Evolutionary conservation across 2,888 invertebrate species (phyloP).

Genomic region (Tubiluchus corallicola): DNA sequence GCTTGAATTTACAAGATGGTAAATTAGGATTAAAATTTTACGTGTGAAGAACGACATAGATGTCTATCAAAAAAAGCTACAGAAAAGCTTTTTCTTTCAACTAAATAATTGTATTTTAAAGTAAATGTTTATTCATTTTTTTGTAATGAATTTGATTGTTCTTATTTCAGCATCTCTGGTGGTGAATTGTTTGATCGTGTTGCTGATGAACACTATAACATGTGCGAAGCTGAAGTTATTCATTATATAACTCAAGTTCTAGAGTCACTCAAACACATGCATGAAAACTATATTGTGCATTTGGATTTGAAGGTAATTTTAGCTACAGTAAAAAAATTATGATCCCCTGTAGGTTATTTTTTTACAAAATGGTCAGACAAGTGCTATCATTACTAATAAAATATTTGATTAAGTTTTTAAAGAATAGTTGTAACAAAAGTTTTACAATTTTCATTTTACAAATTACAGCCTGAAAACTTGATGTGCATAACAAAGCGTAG

Average conservation of each 20-base stretch:
- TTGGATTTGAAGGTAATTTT: slow-evolving; percentile 43
- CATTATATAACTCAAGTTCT: slow-evolving; percentile 98
- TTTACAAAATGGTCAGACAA: neutral
- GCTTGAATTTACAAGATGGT: no score
- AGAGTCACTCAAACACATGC: slow-evolving; percentile 94
- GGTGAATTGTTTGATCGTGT: slow-evolving; percentile 98
- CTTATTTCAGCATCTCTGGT: slow-evolving; percentile 60
- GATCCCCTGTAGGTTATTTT: neutral
- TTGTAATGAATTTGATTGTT: no score
- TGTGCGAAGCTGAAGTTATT: slow-evolving; percentile 97
- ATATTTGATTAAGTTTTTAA: no score
- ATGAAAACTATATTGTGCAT: slow-evolving; percentile 97
- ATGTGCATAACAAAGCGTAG: slow-evolving; percentile 94
- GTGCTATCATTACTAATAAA: no score
- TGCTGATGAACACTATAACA: slow-evolving; percentile 89
- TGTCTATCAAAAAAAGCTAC: no score
- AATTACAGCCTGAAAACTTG: slow-evolving; percentile 94
- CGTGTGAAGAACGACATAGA: no score
- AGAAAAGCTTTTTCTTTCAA: no score
- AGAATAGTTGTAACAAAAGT: no score
- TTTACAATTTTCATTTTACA: no score
- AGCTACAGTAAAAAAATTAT: neutral
- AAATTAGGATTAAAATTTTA: no score
- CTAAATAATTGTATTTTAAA: no score
- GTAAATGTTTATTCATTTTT: no score